Conservation (phyloP, 1,140 invertebrate genomes). For the Ericerus pela region DNA sequence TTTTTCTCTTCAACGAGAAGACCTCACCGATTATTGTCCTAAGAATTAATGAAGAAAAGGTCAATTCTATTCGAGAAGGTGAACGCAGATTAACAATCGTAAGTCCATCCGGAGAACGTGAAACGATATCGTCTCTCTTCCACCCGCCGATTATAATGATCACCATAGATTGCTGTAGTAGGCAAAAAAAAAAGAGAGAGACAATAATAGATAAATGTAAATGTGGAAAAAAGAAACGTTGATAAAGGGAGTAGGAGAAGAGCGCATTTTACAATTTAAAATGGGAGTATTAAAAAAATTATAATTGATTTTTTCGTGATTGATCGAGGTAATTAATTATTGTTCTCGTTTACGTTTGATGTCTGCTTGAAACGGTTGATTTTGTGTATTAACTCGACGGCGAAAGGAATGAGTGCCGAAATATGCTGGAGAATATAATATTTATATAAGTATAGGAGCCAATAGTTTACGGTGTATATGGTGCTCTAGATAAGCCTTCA, state of each 20-base stretch:
- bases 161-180: too few relatives aligned
- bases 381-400: not conserved
- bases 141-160: too few relatives aligned
- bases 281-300: slow-evolving; percentile 6
- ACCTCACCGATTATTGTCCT: slow-evolving; percentile 2
- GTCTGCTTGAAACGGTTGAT: not conserved
- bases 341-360: slow-evolving; percentile 8
- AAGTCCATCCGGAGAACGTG: not conserved
- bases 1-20: not conserved
- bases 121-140: not conserved
- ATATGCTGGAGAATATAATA: too few relatives aligned
- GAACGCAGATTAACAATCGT: slow-evolving; percentile 7
- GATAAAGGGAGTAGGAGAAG: not conserved
- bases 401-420: too few relatives aligned
- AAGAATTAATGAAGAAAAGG: slow-evolving; percentile 10
- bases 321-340: slow-evolving; percentile 11
- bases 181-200: too few relatives aligned
- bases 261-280: not conserved
- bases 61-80: slow-evolving; percentile 6
- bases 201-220: too few relatives aligned
- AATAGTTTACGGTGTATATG: too few relatives aligned
- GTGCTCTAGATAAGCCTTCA: too few relatives aligned
- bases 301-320: slow-evolving; percentile 11
- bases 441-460: too few relatives aligned
- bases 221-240: too few relatives aligned